Evolutionary conservation across 2,113 vertebrate genomes (phyloP).

Genomic region (Mohoua ochrocephala): DNA sequence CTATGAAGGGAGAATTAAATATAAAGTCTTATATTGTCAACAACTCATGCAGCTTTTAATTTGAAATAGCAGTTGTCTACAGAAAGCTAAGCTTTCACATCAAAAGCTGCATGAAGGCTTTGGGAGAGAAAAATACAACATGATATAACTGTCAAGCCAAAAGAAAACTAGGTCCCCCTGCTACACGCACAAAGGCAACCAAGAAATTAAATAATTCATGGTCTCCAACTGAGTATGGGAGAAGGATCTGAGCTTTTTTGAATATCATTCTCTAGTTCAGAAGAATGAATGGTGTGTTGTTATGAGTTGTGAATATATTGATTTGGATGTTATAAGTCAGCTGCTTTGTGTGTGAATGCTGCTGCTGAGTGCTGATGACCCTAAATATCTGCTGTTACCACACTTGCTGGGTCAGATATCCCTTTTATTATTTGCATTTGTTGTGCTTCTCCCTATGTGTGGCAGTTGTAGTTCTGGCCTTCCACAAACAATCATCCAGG

Average conservation of each 20-base stretch:
- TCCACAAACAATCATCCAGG: background rate
- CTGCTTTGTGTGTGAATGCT: background rate
- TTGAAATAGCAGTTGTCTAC: conserved; percentile 28
- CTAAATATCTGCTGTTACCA: background rate
- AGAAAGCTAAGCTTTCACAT: conserved; percentile 34
- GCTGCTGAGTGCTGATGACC: conserved; percentile 10
- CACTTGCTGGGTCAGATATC: background rate
- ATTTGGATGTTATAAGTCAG: conserved; percentile 23
- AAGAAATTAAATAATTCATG: conserved; percentile 68
- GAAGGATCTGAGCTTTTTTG: conserved; percentile 24
- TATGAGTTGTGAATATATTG: conserved; percentile 1
- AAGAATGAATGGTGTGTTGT: conserved; percentile 22
- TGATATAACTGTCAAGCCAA: conserved; percentile 30
- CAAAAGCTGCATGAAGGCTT: conserved; percentile 28
- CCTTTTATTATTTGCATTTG: background rate
- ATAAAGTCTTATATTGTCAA: conserved; percentile 51
- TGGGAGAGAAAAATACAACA: conserved; percentile 4
- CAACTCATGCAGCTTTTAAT: conserved; percentile 53
- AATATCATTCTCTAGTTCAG: conserved; percentile 41
- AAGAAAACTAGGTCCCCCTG: background rate
- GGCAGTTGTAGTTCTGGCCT: background rate
- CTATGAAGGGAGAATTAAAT: conserved; percentile 64
- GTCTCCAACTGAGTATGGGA: conserved; percentile 18
- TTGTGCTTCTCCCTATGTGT: background rate
- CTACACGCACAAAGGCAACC: conserved; percentile 43